Percentiles rank a stretch among this genome's conserved stretches.
Conservation (phyloP, 2,888 invertebrate genomes). For the Caenorhabditis sp. region DNA sequence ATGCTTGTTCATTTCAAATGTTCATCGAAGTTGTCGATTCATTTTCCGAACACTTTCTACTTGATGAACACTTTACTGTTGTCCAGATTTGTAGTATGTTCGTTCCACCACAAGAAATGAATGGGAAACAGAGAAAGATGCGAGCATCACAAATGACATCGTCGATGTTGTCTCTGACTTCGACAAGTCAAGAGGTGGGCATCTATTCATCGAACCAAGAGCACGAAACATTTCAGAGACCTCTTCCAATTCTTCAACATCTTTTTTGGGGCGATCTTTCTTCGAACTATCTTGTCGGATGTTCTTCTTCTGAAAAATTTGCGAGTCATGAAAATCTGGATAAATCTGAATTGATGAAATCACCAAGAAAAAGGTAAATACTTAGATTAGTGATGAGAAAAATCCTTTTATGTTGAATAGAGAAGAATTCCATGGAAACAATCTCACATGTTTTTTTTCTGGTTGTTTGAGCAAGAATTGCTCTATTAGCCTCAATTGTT, state of each 20-base stretch:
- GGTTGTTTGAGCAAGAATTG: too few relatives aligned
- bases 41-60: slow-evolving; percentile 42
- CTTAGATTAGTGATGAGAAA: too few relatives aligned
- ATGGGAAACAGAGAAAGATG: not conserved
- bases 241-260: slow-evolving; percentile 51
- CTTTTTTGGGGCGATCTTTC: slow-evolving; percentile 49
- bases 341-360: slow-evolving; percentile 15
- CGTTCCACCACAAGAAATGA: slow-evolving; percentile 23
- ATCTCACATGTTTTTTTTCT: too few relatives aligned
- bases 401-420: too few relatives aligned
- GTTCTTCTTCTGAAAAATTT: too few relatives aligned
- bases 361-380: too few relatives aligned
- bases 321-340: not conserved
- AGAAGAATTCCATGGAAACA: too few relatives aligned
- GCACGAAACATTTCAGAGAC: slow-evolving; percentile 21
- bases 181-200: not conserved
- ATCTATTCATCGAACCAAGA: too few relatives aligned
- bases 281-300: not conserved
- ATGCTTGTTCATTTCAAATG: slow-evolving; percentile 46
- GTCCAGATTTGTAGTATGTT: slow-evolving; percentile 32
- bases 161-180: not conserved
- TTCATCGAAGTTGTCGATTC: slow-evolving; percentile 49
- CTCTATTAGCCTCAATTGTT: too few relatives aligned
- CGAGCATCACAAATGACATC: not conserved
- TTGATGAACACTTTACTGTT: slow-evolving; percentile 36